Percentiles rank a stretch among this genome's conserved stretches.
Evolutionary conservation across 2,888 invertebrate genomes (phyloP).

Genomic region (Athalia cordata): DNA sequence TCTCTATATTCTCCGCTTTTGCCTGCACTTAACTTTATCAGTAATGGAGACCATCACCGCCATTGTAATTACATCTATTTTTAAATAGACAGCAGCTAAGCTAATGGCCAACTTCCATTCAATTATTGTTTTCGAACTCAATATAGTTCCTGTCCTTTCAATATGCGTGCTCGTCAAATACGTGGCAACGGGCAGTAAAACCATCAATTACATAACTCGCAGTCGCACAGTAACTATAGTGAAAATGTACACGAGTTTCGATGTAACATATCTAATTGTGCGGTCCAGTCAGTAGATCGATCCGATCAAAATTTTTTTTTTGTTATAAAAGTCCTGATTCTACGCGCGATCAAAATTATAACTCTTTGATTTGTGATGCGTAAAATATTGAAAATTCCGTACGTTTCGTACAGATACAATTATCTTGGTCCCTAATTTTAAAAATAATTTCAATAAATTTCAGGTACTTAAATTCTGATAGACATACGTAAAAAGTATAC

Average conservation of each 20-base stretch:
- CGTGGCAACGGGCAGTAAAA: slow-evolving; percentile 16
- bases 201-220: slow-evolving; percentile 44
- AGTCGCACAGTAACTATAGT: neutral
- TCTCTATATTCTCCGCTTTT: neutral
- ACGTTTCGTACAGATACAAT: too few species aligned
- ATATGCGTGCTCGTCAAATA: slow-evolving; percentile 39
- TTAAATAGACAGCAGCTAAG: slow-evolving; percentile 34
- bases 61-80: slow-evolving; percentile 40
- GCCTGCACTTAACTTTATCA: neutral
- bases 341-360: too few species aligned
- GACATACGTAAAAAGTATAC: too few species aligned
- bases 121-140: slow-evolving; percentile 44
- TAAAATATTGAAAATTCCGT: too few species aligned
- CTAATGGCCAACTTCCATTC: slow-evolving; percentile 44
- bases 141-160: slow-evolving; percentile 45
- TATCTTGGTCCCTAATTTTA: too few species aligned
- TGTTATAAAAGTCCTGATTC: too few species aligned
- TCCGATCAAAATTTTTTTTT: too few species aligned
- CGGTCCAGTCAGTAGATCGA: neutral
- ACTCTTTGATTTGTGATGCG: too few species aligned
- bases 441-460: too few species aligned
- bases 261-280: neutral
- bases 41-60: slow-evolving; percentile 1
- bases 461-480: too few species aligned
- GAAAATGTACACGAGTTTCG: too few species aligned